phyloP scores from a whole-genome alignment of 2,888 invertebrate species.

The Drosophila mettleri region DNA sequence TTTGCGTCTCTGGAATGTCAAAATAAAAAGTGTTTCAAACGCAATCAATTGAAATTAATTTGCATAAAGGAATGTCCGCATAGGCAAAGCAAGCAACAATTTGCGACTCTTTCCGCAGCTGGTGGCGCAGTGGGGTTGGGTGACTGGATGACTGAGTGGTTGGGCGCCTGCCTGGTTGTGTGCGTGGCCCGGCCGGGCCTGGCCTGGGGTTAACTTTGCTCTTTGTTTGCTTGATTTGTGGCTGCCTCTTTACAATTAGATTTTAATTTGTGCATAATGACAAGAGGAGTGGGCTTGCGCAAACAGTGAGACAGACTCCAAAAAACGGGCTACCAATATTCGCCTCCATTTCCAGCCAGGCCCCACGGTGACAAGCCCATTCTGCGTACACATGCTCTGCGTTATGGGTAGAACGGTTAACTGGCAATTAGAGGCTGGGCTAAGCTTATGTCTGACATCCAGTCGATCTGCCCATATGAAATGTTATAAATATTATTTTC shows the following conservation, averaged over 20 bases:
- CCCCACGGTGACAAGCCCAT: conserved; percentile 55
- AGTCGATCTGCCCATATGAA: neutral
- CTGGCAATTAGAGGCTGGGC: neutral
- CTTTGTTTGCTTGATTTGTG: conserved; percentile 68
- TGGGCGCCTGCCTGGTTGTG: conserved; percentile 1
- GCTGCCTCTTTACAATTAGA: conserved; percentile 60
- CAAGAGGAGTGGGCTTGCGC: conserved; percentile 24
- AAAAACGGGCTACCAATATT: conserved; percentile 33
- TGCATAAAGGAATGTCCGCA: conserved; percentile 78
- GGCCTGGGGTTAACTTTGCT: conserved; percentile 49
- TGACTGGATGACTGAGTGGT: neutral
- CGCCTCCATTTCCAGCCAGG: conserved; percentile 4
- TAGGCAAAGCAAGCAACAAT: conserved; percentile 51
- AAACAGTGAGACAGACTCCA: conserved; percentile 35
- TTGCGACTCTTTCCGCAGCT: conserved; percentile 30
- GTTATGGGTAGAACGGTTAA: neutral
- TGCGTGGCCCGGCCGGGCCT: conserved; percentile 1
- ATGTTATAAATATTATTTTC: too few relatives aligned
- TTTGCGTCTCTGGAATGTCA: conserved; percentile 73
- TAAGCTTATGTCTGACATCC: neutral
- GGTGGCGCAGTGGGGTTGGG: conserved; percentile 7
- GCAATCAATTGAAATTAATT: conserved; percentile 82
- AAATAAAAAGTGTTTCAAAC: conserved; percentile 72
- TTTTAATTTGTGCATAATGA: conserved; percentile 70
- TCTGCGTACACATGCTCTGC: conserved; percentile 17